Base-by-base conservation (phyloP, 2,797 vertebrate species). In the Florisuga fusca region DNA sequence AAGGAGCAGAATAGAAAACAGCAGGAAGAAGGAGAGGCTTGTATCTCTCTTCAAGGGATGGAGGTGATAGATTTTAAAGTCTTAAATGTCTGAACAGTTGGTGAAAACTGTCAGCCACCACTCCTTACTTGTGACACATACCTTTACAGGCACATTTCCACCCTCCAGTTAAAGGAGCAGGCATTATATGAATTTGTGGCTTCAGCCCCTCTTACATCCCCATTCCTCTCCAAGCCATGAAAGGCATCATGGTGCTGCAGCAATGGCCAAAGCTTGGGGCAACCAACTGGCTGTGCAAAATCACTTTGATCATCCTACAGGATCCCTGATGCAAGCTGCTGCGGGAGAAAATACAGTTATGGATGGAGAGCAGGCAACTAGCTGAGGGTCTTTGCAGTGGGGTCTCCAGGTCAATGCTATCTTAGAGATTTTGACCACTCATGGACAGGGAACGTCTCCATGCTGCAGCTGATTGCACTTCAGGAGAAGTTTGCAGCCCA, bases 1-100 rank as follows among this genome's bases (percentile, higher is more conserved):
- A 94, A 95, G 67, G 63, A 94, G 84, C 1, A 0, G 87, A 90
- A 96, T 94, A 96, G 89, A 91, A 94, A 96, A 83, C 74, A 84
- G 90, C 57, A 88, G 61, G 74, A 89, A 95, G 73, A 86, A 57
- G 78, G 22, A 33, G 66, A 27, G 68, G 54, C 59, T 83, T 78
- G 15, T 67, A 17, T 36, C 43, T 91, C 57, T 71, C 82, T 75
- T 79, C 64, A 87, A 93, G 71, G 67, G 41, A 57, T 38, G 69
- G 57, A 84, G 92, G 68, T 48, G 73, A 78, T 82, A 78, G 66
- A 68, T 57, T 92, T 92, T 55, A 2, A 76, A 81, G n/a, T n/a
- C 66, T 84, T 89, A 62, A 69, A 53, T 53, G 8, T 84, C 89
- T 91, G 66, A 81, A 82, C 75, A 48, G 81, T 72, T 84, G 50